Base-by-base conservation (phyloP, 2,888 invertebrate species). In the Dastarcus helophoroides region DNA sequence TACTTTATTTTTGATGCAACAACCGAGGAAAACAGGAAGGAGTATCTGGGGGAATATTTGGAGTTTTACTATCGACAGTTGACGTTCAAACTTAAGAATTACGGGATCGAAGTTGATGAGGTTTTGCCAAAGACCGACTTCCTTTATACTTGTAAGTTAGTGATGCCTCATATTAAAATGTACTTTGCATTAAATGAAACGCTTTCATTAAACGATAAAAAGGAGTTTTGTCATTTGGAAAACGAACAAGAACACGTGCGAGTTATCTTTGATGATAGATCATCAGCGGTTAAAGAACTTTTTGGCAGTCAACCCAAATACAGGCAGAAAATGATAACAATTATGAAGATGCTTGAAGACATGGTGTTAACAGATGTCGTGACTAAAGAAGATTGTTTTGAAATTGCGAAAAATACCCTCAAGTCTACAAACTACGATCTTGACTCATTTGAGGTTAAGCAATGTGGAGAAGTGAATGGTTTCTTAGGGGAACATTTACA, bases 401-500 rank as follows among this genome's bases (percentile, higher is more conserved):
- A 27, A 27, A 27, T 38, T 2, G 33, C 37, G 5, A 22, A 17
- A 10, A 27, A 21, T 13, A 40, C 36, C 33, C 22, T 39, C 1
- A 22, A 31, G 14, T 35, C 7, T 6, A 14, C 14, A 2, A 13
- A 38, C 14, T 36, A 34, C 14, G 14, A 29, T 10, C 29, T 42
- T 6, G 9, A 24, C 3, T 26, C 28, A 7, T 42, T 26, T 22
- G n/a, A 36, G 23, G 31, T 37, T 14, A 22, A 21, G 6, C 27
- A 33, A 7, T 28, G 35, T 8, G 12, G 6, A n/a, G 39, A 41
- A 19, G 26, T 38, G 12, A 32, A 41, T 19, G 50, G 47, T 10
- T 48, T 38, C 38, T 34, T 51, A 24, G 49, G 50, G 4, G 44
- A 49, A 21, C 48, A 50, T 33, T 36, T 36, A 12, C 37, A 36